These are phyloP conservation scores for Ruditapes philippinarum DNA, from an alignment of 1,140 invertebrate species.

Conservation along the genomic window DNA sequence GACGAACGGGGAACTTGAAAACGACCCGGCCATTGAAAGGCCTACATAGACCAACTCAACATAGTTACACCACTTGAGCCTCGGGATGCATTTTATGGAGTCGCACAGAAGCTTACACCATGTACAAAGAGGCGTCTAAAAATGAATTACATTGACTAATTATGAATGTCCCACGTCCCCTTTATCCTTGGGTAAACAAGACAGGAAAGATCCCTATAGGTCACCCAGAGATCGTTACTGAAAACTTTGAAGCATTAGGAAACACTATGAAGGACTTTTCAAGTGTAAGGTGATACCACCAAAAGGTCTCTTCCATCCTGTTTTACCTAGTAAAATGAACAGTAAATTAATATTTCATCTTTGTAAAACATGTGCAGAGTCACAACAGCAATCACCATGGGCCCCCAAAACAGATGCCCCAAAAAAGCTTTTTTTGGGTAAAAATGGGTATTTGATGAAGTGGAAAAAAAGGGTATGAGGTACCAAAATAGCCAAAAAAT, in stretches of 20 bases:
- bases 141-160: conserved; percentile 80
- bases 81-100: conserved; percentile 84
- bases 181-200: conserved; percentile 78
- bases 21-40: background rate
- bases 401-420: background rate
- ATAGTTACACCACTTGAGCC: conserved; percentile 57
- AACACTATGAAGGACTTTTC: conserved; percentile 13
- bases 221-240: conserved; percentile 82
- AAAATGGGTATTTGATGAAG: conserved; percentile 35
- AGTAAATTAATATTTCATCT: background rate
- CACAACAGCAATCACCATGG: background rate
- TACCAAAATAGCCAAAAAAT: no score
- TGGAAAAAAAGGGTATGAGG: no score
- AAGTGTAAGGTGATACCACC: conserved; percentile 34
- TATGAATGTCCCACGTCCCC: conserved; percentile 84
- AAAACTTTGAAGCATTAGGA: conserved; percentile 72
- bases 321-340: conserved; percentile 1
- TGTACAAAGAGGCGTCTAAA: conserved; percentile 71
- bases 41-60: conserved; percentile 47
- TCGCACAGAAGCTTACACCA: conserved; percentile 79
- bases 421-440: background rate
- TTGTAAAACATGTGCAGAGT: conserved; percentile 21
- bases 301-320: conserved; percentile 6
- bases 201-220: conserved; percentile 81
- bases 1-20: background rate